phyloP scores from a whole-genome alignment of 2,797 vertebrate species.

The Nothura maculosa region DNA sequence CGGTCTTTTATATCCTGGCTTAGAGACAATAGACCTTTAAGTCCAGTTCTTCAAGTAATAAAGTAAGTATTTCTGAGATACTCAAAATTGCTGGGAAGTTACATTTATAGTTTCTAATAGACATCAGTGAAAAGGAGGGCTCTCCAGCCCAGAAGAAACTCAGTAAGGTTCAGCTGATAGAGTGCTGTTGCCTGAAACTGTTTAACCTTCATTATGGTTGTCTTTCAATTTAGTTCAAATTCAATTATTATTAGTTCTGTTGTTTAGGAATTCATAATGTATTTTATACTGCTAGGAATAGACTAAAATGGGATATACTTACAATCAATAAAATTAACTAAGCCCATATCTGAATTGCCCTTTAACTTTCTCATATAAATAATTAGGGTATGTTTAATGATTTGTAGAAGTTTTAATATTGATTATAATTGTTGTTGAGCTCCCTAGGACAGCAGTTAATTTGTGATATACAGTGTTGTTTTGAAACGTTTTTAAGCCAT shows the following conservation, averaged over 20 bases:
- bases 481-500: background rate
- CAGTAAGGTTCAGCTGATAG: rapidly evolving
- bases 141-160: background rate
- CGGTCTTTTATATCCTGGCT: constrained; percentile 94
- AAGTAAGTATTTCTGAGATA: constrained; percentile 87
- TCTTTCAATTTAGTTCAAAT: background rate
- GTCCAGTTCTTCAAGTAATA: constrained; percentile 87
- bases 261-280: background rate
- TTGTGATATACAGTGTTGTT: background rate
- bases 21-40: constrained; percentile 89
- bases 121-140: background rate
- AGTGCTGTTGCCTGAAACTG: background rate
- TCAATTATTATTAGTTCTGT: background rate
- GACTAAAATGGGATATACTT: background rate
- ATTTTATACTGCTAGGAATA: background rate
- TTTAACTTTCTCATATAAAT: background rate
- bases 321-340: background rate
- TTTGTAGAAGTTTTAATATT: background rate
- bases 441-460: background rate
- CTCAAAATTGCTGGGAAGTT: background rate
- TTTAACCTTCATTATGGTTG: background rate
- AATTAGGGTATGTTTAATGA: background rate
- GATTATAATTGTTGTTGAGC: background rate
- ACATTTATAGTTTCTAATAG: background rate
- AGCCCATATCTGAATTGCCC: background rate